Evolutionary conservation across 2,888 invertebrate species (phyloP), one percentile per base, ranked within the genome.

Genomic region (Didymodactylos carnosus): DNA sequence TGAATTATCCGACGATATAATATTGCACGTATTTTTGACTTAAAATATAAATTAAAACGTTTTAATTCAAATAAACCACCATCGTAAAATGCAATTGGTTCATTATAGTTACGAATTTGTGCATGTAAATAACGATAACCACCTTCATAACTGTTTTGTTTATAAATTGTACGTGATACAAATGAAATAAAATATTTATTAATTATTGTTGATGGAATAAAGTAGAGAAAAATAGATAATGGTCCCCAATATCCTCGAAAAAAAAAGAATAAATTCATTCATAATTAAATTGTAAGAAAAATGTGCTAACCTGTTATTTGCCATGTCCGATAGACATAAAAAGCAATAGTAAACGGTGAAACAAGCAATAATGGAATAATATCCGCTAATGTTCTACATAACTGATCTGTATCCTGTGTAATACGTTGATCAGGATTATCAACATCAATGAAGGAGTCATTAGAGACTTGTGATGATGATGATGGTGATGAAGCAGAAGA

Each of bases 221-320:
- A 87, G 82, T 53, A 87, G 87, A n/a, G 87, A 87, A 40, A 86
- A 78, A 80, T 85, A 86, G 8, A 86, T 86, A 39, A 86, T 49
- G 49, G 49, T 25, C 49, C 13, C 10, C 8, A 71, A 35, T 29
- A 86, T 23, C 7, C 5, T 19, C 16, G 10, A n/a, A 35, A 8
- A 39, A 72, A 10, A n/a, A n/a, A n/a, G n/a, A n/a, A n/a, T n/a
- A n/a, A n/a, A n/a, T n/a, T n/a, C n/a, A n/a, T n/a, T n/a, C n/a
- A n/a, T n/a, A n/a, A n/a, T n/a, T n/a, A n/a, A n/a, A n/a, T n/a
- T n/a, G n/a, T n/a, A n/a, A n/a, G 19, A 25, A 19, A 27, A 16
- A 2, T 41, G 2, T 77, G 81, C 78, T 77, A 86, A 86, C 83
- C 83, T 41, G 78, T 77, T 76, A 41, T n/a, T n/a, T 41, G n/a